Evolutionary conservation across 1,140 invertebrate species (phyloP).

Genomic region (Saccostrea cuccullata): DNA sequence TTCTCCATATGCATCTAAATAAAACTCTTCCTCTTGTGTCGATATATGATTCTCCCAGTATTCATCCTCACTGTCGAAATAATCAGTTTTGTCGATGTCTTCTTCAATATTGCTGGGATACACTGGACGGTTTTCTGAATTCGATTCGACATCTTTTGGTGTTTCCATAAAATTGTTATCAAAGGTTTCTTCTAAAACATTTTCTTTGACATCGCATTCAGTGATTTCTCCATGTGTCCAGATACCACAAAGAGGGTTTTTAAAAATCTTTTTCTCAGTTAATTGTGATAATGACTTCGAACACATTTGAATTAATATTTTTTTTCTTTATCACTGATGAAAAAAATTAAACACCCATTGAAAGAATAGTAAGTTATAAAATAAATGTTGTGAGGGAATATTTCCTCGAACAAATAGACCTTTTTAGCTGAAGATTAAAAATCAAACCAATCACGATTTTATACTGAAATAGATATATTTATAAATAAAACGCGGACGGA

Average conservation of each 20-base stretch:
- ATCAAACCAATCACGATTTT: too few relatives aligned
- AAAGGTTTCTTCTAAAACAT: neutral
- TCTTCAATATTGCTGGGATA: neutral
- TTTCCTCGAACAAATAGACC: too few relatives aligned
- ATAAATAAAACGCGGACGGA: too few relatives aligned
- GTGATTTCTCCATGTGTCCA: neutral
- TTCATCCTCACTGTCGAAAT: slow-evolving; percentile 10
- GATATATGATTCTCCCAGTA: neutral
- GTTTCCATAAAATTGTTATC: neutral
- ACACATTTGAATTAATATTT: neutral
- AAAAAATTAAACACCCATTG: too few relatives aligned
- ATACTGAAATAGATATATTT: too few relatives aligned
- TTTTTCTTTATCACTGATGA: too few relatives aligned
- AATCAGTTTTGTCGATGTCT: neutral
- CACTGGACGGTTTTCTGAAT: neutral
- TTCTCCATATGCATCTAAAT: neutral
- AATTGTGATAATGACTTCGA: neutral
- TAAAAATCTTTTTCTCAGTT: neutral
- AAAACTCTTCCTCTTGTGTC: neutral
- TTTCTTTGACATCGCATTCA: neutral
- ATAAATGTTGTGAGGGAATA: too few relatives aligned
- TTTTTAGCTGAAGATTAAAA: too few relatives aligned
- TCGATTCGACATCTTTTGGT: neutral
- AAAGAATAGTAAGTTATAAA: too few relatives aligned
- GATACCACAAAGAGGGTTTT: neutral